Evolutionary conservation across 1,140 invertebrate genomes (phyloP).

Genomic region (Venustaconcha ellipsiformis): DNA sequence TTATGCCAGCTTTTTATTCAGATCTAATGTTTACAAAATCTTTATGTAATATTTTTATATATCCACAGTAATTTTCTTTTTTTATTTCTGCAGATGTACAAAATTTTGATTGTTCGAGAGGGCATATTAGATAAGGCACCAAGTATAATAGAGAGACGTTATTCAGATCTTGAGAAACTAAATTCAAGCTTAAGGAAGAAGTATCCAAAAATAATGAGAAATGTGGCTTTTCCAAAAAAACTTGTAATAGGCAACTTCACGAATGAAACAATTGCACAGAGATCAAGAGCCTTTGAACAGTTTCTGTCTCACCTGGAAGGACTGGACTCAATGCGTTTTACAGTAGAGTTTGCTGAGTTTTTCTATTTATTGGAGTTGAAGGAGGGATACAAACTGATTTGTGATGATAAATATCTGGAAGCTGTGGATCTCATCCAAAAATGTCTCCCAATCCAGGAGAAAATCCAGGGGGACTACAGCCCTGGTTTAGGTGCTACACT

Average conservation of each 20-base stretch:
- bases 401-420: slow-evolving; percentile 74
- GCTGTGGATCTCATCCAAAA: slow-evolving; percentile 78
- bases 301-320: slow-evolving; percentile 74
- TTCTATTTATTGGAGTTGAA: slow-evolving; percentile 77
- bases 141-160: slow-evolving; percentile 77
- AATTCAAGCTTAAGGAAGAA: slow-evolving; percentile 75
- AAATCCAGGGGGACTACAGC: slow-evolving; percentile 79
- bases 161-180: slow-evolving; percentile 80
- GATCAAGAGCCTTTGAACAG: slow-evolving; percentile 77
- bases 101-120: slow-evolving; percentile 52
- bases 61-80: neutral
- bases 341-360: slow-evolving; percentile 75
- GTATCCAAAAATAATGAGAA: slow-evolving; percentile 72
- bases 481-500: slow-evolving; percentile 75
- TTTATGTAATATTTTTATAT: no score
- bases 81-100: slow-evolving; percentile 46
- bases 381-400: slow-evolving; percentile 74
- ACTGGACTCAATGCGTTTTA: slow-evolving; percentile 73
- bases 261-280: slow-evolving; percentile 75
- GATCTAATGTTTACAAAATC: no score
- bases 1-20: no score
- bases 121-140: slow-evolving; percentile 65
- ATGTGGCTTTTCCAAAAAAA: slow-evolving; percentile 79
- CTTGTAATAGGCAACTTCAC: slow-evolving; percentile 81
- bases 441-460: slow-evolving; percentile 79